Base-by-base conservation (phyloP, 2,888 invertebrate species). In the Chelonus formosanus region DNA sequence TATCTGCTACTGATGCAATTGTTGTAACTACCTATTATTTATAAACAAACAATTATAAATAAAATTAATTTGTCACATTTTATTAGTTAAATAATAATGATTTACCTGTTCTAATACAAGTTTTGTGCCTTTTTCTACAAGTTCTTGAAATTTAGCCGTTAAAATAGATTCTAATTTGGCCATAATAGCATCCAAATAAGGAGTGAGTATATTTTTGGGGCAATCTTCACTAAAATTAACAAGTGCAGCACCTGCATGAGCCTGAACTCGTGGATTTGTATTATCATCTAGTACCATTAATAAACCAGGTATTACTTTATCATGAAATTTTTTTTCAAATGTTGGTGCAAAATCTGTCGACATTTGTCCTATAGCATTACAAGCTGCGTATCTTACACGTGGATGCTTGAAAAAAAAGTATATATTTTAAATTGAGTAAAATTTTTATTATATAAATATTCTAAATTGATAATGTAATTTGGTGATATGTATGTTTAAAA, bases 161-260 rank as follows among this genome's bases (percentile, higher is more conserved):
- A 99, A 87, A 72, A 98, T 95, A 1, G 88, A 88, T 85, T 97
- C 96, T 68, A 99, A 88, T 85, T 97, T 97, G 63, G 87, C 87
- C 92, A 98, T 96, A 73, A 99, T 91, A 32, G 90, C 91, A 77
- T 97, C 94, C 70, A 99, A 88, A 83, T 99, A 98, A 71, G 91
- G 91, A 6, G 92, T 92, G 70, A 99, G 87, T 75, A 98, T 96
- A 75, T 91, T 89, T 84, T 98, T 98, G 0, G 98, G 97, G 84
- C 98, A 98, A 85, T 98, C 98, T 86, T 99, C 99, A 79, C 97
- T 96, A 86, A 99, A 99, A 86, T 99, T 99, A 1, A 99, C 98
- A 71, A 99, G 88, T 56, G 99, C 99, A 60, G 99, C 98, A 54
- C 97, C 94, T 75, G 90, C 90, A 75, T 91, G 91, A 63, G 91